Conservation (phyloP, 1,140 invertebrate genomes). For the Drosophila littoralis region DNA sequence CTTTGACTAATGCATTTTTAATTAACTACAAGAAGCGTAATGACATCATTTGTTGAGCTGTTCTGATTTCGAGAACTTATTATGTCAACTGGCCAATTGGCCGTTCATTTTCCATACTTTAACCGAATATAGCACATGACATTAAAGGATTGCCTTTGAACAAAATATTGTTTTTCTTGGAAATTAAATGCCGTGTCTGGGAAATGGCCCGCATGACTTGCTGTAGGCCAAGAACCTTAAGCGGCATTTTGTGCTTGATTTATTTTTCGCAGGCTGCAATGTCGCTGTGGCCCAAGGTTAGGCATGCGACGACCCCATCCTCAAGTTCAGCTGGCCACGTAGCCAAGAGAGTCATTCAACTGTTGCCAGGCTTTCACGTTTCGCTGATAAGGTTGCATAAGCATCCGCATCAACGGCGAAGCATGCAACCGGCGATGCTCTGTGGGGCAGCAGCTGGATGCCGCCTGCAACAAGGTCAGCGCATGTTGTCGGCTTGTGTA, state of each 20-base stretch:
- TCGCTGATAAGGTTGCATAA: constrained; percentile 54
- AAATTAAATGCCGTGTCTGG: constrained; percentile 32
- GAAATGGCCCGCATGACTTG: constrained; percentile 32
- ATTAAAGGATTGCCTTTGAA: constrained; percentile 55
- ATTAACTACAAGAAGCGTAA: constrained; percentile 40
- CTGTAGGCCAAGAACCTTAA: constrained; percentile 19
- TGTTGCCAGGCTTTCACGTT: constrained; percentile 2
- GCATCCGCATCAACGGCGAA: constrained; percentile 27
- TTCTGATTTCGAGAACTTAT: constrained; percentile 20
- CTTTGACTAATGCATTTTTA: constrained; percentile 75
- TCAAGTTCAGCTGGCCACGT: constrained; percentile 38
- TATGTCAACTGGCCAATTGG: not conserved
- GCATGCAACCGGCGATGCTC: constrained; percentile 39
- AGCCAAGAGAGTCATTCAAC: constrained; percentile 66
- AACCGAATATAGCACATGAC: constrained; percentile 27
- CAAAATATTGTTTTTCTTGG: constrained; percentile 29
- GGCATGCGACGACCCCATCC: constrained; percentile 26
- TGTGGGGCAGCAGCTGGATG: constrained; percentile 35
- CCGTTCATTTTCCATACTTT: not conserved
- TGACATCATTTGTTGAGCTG: constrained; percentile 31
- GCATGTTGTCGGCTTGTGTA: constrained; percentile 49
- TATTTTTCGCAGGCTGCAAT: constrained; percentile 43
- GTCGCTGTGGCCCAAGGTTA: constrained; percentile 25
- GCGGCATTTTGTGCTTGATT: constrained; percentile 56
- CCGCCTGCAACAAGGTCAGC: constrained; percentile 56